Conservation (phyloP, 2,797 vertebrate genomes). For the Hippocampus kuda region DNA sequence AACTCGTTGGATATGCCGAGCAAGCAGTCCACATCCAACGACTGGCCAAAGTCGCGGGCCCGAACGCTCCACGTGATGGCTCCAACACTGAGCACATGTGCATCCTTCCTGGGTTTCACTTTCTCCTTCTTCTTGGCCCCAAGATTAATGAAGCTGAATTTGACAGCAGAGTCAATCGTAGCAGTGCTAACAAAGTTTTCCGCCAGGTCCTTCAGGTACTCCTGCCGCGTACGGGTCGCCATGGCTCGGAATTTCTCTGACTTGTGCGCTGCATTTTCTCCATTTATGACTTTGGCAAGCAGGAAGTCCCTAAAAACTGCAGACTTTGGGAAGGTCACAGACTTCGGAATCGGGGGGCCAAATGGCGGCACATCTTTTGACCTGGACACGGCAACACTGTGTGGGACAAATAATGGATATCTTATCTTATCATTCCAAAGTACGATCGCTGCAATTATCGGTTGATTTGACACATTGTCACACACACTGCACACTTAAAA, state of each 20-base stretch:
- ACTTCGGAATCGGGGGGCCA: constrained; percentile 94
- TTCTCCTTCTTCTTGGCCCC: constrained; percentile 95
- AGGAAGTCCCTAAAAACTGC: constrained; percentile 99
- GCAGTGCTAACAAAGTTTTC: constrained; percentile 93
- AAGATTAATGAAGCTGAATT: constrained; percentile 96
- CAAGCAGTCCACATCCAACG: constrained; percentile 81
- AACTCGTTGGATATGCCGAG: constrained; percentile 95
- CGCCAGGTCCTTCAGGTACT: constrained; percentile 93
- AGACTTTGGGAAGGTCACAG: constrained; percentile 94
- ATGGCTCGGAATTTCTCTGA: constrained; percentile 96
- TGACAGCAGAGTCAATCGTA: constrained; percentile 84
- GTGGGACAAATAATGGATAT: too few relatives aligned
- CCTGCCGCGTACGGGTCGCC: constrained; percentile 92
- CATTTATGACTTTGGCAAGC: constrained; percentile 97
- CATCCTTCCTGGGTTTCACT: constrained; percentile 82
- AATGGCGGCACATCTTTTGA: constrained; percentile 96
- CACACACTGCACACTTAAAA: constrained; percentile 7
- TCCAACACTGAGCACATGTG: constrained; percentile 81
- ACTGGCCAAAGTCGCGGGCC: constrained; percentile 85
- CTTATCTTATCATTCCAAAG: too few relatives aligned
- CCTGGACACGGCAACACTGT: constrained; percentile 92
- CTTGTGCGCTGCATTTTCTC: constrained; percentile 93
- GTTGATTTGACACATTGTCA: constrained; percentile 13
- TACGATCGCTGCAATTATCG: constrained; percentile 15
- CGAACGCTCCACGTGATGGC: constrained; percentile 89